These are phyloP conservation scores for Ligdia adustata DNA, from an alignment of 2,888 invertebrate genomes.

Conservation along the genomic window DNA sequence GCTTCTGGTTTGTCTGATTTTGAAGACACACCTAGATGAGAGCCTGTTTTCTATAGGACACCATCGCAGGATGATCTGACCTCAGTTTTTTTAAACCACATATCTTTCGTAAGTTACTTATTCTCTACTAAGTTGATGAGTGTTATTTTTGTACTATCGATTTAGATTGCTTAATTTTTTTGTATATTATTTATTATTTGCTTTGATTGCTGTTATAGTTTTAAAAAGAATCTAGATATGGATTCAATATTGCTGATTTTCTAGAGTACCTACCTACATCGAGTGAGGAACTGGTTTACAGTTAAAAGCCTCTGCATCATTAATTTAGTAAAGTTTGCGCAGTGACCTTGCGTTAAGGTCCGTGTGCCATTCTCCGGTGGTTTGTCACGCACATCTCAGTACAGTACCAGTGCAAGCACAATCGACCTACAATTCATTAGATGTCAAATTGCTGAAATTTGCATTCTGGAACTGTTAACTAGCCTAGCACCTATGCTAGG, in stretches of 20 bases:
- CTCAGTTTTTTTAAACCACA: conserved; percentile 53
- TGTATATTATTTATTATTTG: too few species aligned
- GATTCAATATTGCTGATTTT: too few species aligned
- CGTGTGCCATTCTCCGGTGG: conserved; percentile 64
- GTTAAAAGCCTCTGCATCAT: conserved; percentile 32
- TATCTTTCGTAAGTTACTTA: conserved; percentile 24
- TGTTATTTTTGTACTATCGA: neutral
- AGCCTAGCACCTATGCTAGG: too few species aligned
- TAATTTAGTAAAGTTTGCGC: conserved; percentile 40
- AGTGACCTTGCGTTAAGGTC: conserved; percentile 71
- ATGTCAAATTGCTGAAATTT: too few species aligned
- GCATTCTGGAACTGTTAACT: too few species aligned
- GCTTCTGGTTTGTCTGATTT: conserved; percentile 53
- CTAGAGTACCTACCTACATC: too few species aligned
- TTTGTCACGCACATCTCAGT: conserved; percentile 69
- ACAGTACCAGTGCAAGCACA: too few species aligned
- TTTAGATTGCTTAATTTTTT: too few species aligned
- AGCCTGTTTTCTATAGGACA: conserved; percentile 55
- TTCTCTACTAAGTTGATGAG: too few species aligned
- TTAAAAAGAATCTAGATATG: too few species aligned
- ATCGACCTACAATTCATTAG: too few species aligned
- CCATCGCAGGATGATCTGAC: conserved; percentile 59
- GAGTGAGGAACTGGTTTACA: conserved; percentile 28
- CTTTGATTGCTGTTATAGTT: too few species aligned
- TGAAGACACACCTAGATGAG: conserved; percentile 64